Conservation (phyloP, 1,140 invertebrate genomes). For the Zophobas atratus region DNA sequence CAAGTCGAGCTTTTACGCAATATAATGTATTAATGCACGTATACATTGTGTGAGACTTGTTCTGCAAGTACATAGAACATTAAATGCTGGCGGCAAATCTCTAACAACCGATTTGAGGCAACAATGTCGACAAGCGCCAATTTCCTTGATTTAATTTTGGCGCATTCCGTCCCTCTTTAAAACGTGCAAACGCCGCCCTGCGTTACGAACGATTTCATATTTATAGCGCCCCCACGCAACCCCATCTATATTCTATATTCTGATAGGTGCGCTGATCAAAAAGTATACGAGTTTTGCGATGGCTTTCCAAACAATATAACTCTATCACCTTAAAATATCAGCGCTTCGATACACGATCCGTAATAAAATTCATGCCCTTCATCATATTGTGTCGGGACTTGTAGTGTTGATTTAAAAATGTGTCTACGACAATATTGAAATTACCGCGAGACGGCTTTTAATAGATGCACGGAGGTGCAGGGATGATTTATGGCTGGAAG, state of each 20-base stretch:
- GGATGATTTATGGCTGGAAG: conserved; percentile 30
- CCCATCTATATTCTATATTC: neutral
- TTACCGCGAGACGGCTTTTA: conserved; percentile 30
- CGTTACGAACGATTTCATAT: neutral
- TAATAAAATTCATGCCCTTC: conserved; percentile 3
- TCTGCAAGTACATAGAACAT: no score
- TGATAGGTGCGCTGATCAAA: conserved; percentile 7
- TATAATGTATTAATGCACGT: no score
- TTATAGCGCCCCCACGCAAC: neutral
- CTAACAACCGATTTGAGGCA: no score
- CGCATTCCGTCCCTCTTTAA: no score
- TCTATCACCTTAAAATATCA: conserved; percentile 1
- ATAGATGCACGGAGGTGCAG: conserved; percentile 27
- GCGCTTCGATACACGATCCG: neutral
- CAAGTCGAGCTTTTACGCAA: no score
- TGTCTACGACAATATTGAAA: conserved; percentile 31
- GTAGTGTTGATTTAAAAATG: neutral
- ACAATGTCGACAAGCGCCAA: neutral
- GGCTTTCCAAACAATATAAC: conserved; percentile 11
- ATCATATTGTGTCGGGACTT: neutral
- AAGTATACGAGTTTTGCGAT: neutral
- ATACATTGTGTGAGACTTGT: no score
- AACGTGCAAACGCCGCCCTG: no score
- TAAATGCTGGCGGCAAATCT: no score
- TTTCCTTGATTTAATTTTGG: neutral